Evolutionary conservation across 2,797 vertebrate genomes (phyloP).

Genomic region (Gymnocypris eckloni): DNA sequence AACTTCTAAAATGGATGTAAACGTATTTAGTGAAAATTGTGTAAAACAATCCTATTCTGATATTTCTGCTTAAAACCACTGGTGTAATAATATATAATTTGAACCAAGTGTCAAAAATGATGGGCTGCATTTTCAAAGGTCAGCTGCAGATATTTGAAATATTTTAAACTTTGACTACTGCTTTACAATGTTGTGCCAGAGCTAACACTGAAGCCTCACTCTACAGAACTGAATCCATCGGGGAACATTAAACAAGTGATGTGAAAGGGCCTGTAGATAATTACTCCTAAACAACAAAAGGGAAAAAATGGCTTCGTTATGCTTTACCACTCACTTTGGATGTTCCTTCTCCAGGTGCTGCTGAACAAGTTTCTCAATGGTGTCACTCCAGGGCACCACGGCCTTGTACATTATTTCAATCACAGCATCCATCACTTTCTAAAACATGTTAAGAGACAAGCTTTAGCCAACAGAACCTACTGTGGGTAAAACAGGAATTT

Average conservation of each 20-base stretch:
- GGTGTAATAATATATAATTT: too few relatives aligned
- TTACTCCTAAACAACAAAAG: not conserved
- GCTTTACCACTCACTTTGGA: slow-evolving; percentile 82
- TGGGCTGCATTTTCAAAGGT: too few relatives aligned
- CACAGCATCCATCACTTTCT: slow-evolving; percentile 95
- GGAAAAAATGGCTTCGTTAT: too few relatives aligned
- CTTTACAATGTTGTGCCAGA: not conserved
- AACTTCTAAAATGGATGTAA: too few relatives aligned
- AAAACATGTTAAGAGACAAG: not conserved
- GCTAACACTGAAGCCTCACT: not conserved
- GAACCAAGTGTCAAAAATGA: too few relatives aligned
- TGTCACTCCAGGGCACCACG: slow-evolving; percentile 90
- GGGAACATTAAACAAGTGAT: not conserved
- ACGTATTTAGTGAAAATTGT: too few relatives aligned
- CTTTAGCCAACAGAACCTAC: not conserved
- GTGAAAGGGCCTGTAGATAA: not conserved
- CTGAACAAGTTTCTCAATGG: slow-evolving; percentile 90
- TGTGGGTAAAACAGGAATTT: not conserved
- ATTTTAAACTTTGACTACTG: too few relatives aligned
- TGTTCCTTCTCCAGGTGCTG: slow-evolving; percentile 92
- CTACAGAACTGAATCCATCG: not conserved
- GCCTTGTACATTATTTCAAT: slow-evolving; percentile 94
- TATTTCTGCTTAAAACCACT: too few relatives aligned
- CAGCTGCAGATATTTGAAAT: too few relatives aligned
- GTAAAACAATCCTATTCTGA: too few relatives aligned